Evolutionary conservation across 2,888 invertebrate species (phyloP).

Genomic region (Cephus nigrinus): DNA sequence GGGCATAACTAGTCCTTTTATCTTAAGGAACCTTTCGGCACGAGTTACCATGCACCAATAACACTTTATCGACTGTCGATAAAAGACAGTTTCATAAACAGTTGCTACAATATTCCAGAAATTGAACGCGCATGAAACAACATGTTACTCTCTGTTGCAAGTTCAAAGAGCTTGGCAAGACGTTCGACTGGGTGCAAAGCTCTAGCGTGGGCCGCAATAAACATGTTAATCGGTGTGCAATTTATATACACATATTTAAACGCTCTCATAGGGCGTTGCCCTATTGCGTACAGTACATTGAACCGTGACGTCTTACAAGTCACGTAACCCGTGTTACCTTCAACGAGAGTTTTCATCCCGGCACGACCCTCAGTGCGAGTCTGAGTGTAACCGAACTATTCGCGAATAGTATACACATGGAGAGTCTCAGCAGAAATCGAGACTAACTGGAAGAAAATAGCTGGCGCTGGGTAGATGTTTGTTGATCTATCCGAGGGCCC

Average conservation of each 20-base stretch:
- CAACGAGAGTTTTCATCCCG: background rate
- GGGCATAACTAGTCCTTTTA: background rate
- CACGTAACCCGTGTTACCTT: background rate
- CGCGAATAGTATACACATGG: background rate
- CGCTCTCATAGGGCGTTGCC: background rate
- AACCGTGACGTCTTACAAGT: background rate
- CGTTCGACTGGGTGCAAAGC: background rate
- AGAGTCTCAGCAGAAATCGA: background rate
- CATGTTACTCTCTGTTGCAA: background rate
- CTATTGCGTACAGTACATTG: background rate
- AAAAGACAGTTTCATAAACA: background rate
- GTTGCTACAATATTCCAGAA: background rate
- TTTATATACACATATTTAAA: conserved; percentile 10
- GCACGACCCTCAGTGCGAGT: background rate
- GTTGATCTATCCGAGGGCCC: conserved; percentile 21
- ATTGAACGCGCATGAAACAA: background rate
- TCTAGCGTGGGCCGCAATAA: conserved; percentile 8
- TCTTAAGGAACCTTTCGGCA: background rate
- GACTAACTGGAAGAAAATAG: background rate
- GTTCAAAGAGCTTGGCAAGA: background rate
- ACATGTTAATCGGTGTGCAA: conserved; percentile 12
- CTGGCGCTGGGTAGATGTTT: background rate
- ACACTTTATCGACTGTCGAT: background rate
- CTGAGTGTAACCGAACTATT: background rate
- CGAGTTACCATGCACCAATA: background rate